Evolutionary conservation across 2,113 vertebrate genomes (phyloP).

Genomic region (Podarcis raffonei): DNA sequence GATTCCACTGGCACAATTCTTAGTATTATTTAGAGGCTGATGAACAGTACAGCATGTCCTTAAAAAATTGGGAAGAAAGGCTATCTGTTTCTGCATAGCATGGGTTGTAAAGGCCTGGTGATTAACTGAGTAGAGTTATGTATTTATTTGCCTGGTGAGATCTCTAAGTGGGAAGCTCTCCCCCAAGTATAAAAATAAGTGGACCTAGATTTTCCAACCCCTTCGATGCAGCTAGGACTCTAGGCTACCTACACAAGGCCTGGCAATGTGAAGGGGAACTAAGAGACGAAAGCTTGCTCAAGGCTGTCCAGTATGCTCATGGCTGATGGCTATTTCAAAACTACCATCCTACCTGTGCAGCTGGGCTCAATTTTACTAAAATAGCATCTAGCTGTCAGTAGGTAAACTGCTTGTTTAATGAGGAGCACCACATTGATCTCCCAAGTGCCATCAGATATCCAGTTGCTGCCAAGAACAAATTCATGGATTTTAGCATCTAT

Average conservation of each 20-base stretch:
- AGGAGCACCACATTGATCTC: conserved; percentile 4
- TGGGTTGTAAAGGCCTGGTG: not conserved
- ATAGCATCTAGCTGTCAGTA: conserved; percentile 32
- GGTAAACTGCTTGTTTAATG: conserved; percentile 50
- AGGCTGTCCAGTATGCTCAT: not conserved
- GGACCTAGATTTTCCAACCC: not conserved
- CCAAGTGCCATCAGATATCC: conserved; percentile 13
- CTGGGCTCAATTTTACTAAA: conserved; percentile 41
- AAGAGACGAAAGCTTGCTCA: not conserved
- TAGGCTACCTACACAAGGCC: not conserved
- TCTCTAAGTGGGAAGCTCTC: conserved; percentile 28
- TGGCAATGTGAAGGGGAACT: not conserved
- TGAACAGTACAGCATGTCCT: conserved; percentile 27
- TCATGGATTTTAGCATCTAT: conserved; percentile 38
- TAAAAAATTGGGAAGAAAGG: conserved; percentile 39
- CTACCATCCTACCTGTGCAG: not conserved
- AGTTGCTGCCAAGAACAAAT: conserved; percentile 46
- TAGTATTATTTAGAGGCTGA: conserved; percentile 25
- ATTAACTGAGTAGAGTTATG: conserved; percentile 44
- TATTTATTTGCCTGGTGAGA: conserved; percentile 28
- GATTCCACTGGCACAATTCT: conserved; percentile 42
- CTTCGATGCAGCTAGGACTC: not conserved
- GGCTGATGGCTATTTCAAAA: not conserved
- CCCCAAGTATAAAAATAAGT: conserved; percentile 33
- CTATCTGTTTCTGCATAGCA: conserved; percentile 24